These are phyloP conservation scores for Frankliniella fusca DNA, from an alignment of 2,888 invertebrate genomes.

Conservation along the genomic window DNA sequence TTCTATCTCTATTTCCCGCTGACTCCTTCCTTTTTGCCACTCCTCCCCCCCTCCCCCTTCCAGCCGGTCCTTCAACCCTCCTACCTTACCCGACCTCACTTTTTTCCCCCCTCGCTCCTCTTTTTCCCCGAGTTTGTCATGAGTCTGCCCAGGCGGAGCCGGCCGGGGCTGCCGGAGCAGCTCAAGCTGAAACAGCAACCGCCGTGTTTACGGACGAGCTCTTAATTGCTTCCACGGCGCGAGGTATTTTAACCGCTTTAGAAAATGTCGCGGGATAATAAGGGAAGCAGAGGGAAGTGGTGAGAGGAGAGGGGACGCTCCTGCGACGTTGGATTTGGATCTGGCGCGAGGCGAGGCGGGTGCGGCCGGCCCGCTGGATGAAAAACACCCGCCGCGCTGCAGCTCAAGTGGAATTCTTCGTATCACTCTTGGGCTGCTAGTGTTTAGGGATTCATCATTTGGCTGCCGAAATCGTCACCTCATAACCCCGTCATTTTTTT, in stretches of 20 bases:
- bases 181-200: neutral
- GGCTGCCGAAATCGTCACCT: too few species aligned
- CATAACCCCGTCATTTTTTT: too few species aligned
- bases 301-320: neutral
- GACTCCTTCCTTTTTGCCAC: neutral
- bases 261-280: neutral
- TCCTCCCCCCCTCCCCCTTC: neutral
- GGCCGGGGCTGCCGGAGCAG: neutral
- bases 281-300: neutral
- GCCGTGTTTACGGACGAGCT: slow-evolving; percentile 12
- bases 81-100: neutral
- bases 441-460: too few species aligned
- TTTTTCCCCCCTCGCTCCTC: neutral
- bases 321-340: neutral
- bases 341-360: neutral
- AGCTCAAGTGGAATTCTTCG: too few species aligned
- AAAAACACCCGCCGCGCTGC: too few species aligned
- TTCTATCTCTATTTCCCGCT: neutral
- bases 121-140: neutral
- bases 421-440: too few species aligned
- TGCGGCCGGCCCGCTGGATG: too few species aligned
- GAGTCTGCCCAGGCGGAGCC: neutral
- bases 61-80: neutral
- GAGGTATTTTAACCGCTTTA: slow-evolving; percentile 1
- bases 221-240: slow-evolving; percentile 13